Evolutionary conservation across 2,888 invertebrate genomes (phyloP).

Genomic region (Cyrtodaria siliqua): DNA sequence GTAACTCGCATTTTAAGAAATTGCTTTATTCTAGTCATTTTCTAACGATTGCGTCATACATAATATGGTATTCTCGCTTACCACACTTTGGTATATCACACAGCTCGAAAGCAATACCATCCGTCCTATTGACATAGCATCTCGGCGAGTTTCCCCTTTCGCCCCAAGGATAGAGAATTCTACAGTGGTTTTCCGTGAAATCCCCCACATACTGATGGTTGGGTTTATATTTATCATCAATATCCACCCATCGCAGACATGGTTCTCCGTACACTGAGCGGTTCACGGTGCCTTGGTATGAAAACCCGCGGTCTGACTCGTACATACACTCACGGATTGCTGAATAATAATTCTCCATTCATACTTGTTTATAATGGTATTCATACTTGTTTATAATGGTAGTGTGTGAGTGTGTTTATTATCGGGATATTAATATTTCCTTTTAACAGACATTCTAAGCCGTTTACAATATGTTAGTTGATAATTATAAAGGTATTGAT

Average conservation of each 20-base stretch:
- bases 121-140: constrained; percentile 27
- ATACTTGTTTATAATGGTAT: too few relatives aligned
- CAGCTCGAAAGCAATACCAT: not conserved
- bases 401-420: too few relatives aligned
- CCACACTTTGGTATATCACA: constrained; percentile 53
- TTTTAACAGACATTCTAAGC: too few relatives aligned
- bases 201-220: constrained; percentile 33
- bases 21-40: too few relatives aligned
- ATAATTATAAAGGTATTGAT: too few relatives aligned
- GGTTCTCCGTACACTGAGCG: constrained; percentile 30
- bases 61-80: too few relatives aligned
- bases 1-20: too few relatives aligned
- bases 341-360: too few relatives aligned
- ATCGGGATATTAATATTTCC: too few relatives aligned
- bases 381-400: too few relatives aligned
- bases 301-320: constrained; percentile 44
- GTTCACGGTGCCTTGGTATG: constrained; percentile 47
- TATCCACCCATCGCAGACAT: constrained; percentile 44
- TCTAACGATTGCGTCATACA: too few relatives aligned
- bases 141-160: constrained; percentile 4
- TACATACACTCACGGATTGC: constrained; percentile 52
- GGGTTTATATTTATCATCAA: constrained; percentile 5
- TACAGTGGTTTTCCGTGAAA: constrained; percentile 50
- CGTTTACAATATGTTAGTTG: too few relatives aligned
- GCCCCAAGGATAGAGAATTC: constrained; percentile 11